Percentiles rank a stretch among this genome's conserved stretches.
These are phyloP conservation scores for Electrona antarctica DNA, from an alignment of 2,113 vertebrate species.

Conservation along the genomic window DNA sequence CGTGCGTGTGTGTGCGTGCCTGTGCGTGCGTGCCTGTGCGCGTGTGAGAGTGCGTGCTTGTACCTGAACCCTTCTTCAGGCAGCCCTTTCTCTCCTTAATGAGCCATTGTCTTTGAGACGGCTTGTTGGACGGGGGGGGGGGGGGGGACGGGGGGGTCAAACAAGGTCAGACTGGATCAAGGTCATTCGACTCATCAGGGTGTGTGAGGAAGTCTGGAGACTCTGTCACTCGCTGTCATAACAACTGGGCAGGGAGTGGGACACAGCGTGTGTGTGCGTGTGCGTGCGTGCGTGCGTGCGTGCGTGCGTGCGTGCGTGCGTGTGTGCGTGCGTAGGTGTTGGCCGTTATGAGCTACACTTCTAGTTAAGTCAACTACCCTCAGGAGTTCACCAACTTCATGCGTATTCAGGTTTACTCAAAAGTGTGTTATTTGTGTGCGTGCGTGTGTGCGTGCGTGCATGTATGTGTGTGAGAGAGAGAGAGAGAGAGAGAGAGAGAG, in stretches of 20 bases:
- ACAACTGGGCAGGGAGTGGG: slow-evolving; percentile 66
- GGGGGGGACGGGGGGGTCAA: slow-evolving; percentile 60
- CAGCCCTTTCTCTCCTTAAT: slow-evolving; percentile 57
- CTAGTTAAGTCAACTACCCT: too few relatives aligned
- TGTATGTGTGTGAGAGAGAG: too few relatives aligned
- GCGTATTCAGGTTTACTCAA: too few relatives aligned
- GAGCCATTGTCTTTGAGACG: slow-evolving; percentile 63
- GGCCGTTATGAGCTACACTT: too few relatives aligned
- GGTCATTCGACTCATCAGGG: slow-evolving; percentile 69
- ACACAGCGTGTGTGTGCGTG: slow-evolving; percentile 37
- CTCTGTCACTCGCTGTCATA: slow-evolving; percentile 70
- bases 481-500: too few relatives aligned
- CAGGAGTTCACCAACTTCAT: too few relatives aligned
- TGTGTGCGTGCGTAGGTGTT: slow-evolving; percentile 8
- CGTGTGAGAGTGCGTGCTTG: slow-evolving; percentile 9
- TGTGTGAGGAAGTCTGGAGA: slow-evolving; percentile 74
- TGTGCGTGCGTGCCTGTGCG: not conserved
- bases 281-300: slow-evolving; percentile 2
- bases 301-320: slow-evolving; percentile 17
- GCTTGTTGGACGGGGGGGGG: slow-evolving; percentile 36
- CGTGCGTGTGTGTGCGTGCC: not conserved
- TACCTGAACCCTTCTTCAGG: slow-evolving; percentile 15
- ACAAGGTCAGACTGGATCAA: slow-evolving; percentile 59
- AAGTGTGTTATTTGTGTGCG: too few relatives aligned
- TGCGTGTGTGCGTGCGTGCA: too few relatives aligned